Evolutionary conservation across 2,888 invertebrate genomes (phyloP).

Genomic region (Caenorhabditis sp.): DNA sequence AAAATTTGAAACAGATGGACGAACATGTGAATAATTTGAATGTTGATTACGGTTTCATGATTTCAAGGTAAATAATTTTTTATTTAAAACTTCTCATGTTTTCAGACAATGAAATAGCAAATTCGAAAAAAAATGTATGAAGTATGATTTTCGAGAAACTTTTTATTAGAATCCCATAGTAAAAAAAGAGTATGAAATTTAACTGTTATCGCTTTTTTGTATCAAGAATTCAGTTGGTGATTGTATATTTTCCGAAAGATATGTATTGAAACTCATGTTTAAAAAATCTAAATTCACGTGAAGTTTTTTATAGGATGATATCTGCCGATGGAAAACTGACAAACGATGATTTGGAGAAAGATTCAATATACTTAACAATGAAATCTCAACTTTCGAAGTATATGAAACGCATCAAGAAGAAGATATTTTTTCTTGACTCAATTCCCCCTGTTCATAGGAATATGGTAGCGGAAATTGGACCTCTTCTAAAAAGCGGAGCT

Average conservation of each 20-base stretch:
- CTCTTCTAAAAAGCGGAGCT: not conserved
- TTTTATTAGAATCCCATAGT: too few species aligned
- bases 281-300: too few species aligned
- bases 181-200: too few species aligned
- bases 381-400: slow-evolving; percentile 22
- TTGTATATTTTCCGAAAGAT: too few species aligned
- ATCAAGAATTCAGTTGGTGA: too few species aligned
- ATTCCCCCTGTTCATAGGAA: slow-evolving; percentile 3
- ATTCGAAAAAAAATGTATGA: too few species aligned
- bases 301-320: not conserved
- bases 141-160: too few species aligned
- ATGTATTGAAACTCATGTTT: too few species aligned
- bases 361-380: slow-evolving; percentile 17
- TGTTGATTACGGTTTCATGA: not conserved
- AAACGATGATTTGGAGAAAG: slow-evolving; percentile 10
- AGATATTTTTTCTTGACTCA: slow-evolving; percentile 22
- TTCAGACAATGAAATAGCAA: too few species aligned
- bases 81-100: too few species aligned
- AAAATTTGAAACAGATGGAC: not conserved
- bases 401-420: slow-evolving; percentile 26
- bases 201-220: too few species aligned
- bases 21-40: not conserved
- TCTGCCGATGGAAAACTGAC: not conserved
- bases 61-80: not conserved
- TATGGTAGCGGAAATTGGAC: not conserved